phyloP scores from a whole-genome alignment of 2,113 vertebrate genomes.

The Equus quagga region DNA sequence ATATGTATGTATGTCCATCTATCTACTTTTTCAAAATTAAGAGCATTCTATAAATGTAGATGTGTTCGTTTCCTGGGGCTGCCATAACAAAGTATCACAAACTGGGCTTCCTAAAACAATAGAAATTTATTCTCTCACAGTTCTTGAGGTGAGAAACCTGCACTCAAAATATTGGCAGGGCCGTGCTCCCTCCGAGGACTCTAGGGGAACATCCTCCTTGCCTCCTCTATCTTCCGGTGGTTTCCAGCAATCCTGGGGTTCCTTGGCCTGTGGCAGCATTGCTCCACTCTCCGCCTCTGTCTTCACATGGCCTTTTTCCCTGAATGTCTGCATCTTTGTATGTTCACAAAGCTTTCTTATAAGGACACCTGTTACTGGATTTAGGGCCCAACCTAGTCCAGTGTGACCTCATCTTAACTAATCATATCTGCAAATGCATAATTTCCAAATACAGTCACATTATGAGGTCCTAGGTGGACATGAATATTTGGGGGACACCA shows the following conservation, averaged over 20 bases:
- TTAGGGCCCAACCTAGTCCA: background rate
- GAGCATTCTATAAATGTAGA: background rate
- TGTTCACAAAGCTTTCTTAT: background rate
- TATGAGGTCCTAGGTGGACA: background rate
- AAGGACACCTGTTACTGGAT: background rate
- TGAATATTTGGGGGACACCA: background rate
- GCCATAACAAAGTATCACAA: background rate
- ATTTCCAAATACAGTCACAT: background rate
- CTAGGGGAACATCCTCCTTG: background rate
- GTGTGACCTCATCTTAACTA: background rate
- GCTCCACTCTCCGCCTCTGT: background rate
- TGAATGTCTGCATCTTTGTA: background rate
- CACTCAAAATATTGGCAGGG: background rate
- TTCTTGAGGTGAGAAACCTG: background rate
- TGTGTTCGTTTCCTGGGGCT: background rate
- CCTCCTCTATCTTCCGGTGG: background rate
- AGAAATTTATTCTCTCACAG: background rate
- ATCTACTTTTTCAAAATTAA: background rate
- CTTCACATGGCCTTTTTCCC: background rate
- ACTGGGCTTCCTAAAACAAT: background rate
- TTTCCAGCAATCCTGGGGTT: no score
- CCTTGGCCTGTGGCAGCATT: background rate
- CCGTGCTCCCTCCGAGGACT: background rate
- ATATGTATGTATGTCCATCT: background rate
- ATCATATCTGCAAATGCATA: background rate